Evolutionary conservation across 2,888 invertebrate genomes (phyloP).

Genomic region (Sinopyrophorus schimmeli): DNA sequence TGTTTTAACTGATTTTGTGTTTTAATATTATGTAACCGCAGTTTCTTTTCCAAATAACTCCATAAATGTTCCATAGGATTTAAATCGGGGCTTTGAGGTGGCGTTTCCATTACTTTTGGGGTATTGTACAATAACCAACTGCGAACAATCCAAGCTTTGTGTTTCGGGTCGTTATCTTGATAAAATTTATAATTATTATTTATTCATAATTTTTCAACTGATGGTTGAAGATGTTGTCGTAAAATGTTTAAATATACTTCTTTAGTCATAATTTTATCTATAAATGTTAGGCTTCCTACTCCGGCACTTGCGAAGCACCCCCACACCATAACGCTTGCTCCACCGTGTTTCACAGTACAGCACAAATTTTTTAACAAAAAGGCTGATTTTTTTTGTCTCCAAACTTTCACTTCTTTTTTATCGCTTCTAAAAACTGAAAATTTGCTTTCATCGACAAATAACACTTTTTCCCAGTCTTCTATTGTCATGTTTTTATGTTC

Average conservation of each 20-base stretch:
- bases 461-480: background rate
- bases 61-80: slow-evolving; percentile 15
- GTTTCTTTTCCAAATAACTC: slow-evolving; percentile 2
- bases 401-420: no score
- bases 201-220: slow-evolving; percentile 1
- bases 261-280: slow-evolving; percentile 31
- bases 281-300: slow-evolving; percentile 35
- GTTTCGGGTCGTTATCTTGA: slow-evolving; percentile 9
- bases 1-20: background rate
- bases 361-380: no score
- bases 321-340: slow-evolving; percentile 39
- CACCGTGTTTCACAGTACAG: slow-evolving; percentile 41
- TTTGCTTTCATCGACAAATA: slow-evolving; percentile 8
- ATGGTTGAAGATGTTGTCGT: background rate
- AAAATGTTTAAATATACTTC: slow-evolving; percentile 6
- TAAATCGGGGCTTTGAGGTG: slow-evolving; percentile 11
- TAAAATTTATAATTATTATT: background rate
- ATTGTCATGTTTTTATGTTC: background rate
- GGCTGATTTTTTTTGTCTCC: no score
- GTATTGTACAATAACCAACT: slow-evolving; percentile 1
- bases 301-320: slow-evolving; percentile 36
- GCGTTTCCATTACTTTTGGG: background rate
- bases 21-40: background rate
- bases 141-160: background rate
- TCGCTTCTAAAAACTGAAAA: slow-evolving; percentile 20